These are phyloP conservation scores for Scaptomyza graminum DNA, from an alignment of 1,140 invertebrate species.

Conservation along the genomic window DNA sequence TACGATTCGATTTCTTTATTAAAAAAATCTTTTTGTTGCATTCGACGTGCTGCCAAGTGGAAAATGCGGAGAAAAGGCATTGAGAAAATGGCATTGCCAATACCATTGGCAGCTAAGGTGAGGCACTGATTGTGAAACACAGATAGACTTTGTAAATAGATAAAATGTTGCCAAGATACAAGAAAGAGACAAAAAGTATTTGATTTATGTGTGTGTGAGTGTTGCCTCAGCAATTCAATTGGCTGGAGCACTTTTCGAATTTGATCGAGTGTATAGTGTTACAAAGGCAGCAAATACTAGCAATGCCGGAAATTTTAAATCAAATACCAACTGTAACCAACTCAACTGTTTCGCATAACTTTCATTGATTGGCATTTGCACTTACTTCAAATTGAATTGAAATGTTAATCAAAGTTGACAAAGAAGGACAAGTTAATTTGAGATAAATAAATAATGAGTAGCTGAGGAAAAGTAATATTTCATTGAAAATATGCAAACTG, in stretches of 20 bases:
- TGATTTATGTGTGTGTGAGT: background rate
- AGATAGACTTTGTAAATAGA: slow-evolving; percentile 76
- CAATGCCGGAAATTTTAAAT: slow-evolving; percentile 54
- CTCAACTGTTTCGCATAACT: slow-evolving; percentile 2
- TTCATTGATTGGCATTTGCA: background rate
- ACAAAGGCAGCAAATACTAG: slow-evolving; percentile 53
- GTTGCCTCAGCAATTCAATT: slow-evolving; percentile 61
- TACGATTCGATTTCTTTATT: slow-evolving; percentile 73
- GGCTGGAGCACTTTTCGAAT: slow-evolving; percentile 72
- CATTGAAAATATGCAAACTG: no score
- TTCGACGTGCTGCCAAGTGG: slow-evolving; percentile 52
- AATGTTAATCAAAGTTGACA: background rate
- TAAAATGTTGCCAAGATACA: slow-evolving; percentile 64
- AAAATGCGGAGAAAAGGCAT: slow-evolving; percentile 31
- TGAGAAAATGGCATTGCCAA: slow-evolving; percentile 9
- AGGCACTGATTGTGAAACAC: slow-evolving; percentile 64
- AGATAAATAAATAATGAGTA: no score
- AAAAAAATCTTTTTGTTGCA: slow-evolving; percentile 66
- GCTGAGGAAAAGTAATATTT: no score
- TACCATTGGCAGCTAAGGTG: slow-evolving; percentile 55
- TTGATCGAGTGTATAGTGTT: slow-evolving; percentile 70
- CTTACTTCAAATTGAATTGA: background rate
- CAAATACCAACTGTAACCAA: slow-evolving; percentile 19
- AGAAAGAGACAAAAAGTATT: background rate
- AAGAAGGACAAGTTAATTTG: no score